phyloP scores from a whole-genome alignment of 2,797 vertebrate species.

The Centropyge bicolor region DNA sequence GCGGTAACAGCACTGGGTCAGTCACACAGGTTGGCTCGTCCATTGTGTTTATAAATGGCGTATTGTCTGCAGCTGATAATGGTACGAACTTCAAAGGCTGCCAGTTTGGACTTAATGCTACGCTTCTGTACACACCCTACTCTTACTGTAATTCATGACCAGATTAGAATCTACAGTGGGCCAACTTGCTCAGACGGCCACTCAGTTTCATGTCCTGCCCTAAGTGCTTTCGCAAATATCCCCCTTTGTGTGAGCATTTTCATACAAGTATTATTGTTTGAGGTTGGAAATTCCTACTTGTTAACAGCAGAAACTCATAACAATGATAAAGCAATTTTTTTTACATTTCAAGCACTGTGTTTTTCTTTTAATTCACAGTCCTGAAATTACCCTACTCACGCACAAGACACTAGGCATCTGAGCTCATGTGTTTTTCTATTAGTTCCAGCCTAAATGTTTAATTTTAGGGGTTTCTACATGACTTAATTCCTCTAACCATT shows the following conservation, averaged over 20 bases:
- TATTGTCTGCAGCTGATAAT: constrained; percentile 68
- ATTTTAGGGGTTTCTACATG: constrained; percentile 66
- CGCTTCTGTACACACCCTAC: constrained; percentile 61
- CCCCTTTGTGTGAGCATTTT: constrained; percentile 53
- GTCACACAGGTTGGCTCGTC: constrained; percentile 39
- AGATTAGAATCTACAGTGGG: constrained; percentile 61
- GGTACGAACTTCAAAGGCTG: constrained; percentile 64
- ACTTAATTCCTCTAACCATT: constrained; percentile 58
- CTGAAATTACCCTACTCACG: constrained; percentile 25
- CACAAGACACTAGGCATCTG: constrained; percentile 25
- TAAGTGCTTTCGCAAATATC: constrained; percentile 65
- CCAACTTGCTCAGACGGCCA: constrained; percentile 41
- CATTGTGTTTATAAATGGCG: constrained; percentile 62
- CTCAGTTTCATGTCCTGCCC: constrained; percentile 46
- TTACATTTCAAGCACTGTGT: background rate
- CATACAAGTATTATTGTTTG: constrained; percentile 50
- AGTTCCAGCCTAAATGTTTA: constrained; percentile 74
- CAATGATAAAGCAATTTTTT: constrained; percentile 9
- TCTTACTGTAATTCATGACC: constrained; percentile 70
- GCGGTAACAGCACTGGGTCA: constrained; percentile 40
- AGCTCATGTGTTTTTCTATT: constrained; percentile 52
- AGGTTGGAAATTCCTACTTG: constrained; percentile 53
- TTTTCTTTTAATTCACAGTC: constrained; percentile 30
- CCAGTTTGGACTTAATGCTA: constrained; percentile 62
- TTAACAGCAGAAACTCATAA: constrained; percentile 32